These are phyloP conservation scores for Mimachlamys varia DNA, from an alignment of 2,888 invertebrate species.

Conservation along the genomic window DNA sequence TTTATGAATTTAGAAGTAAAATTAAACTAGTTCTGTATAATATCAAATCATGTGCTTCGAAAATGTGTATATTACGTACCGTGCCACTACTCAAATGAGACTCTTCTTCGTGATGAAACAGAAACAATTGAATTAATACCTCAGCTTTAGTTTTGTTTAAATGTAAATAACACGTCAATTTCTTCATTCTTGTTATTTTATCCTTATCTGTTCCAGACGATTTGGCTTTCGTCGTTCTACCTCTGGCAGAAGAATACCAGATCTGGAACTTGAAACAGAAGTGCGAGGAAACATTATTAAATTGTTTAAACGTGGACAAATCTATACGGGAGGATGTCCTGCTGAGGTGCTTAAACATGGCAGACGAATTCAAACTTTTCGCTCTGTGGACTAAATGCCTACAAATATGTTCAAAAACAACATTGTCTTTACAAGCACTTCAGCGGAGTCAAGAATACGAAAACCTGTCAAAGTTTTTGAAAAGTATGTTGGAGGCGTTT, in stretches of 20 bases:
- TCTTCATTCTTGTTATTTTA: no score
- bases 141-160: no score
- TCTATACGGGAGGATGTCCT: slow-evolving; percentile 46
- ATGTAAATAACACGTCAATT: no score
- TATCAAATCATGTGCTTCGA: no score
- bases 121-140: no score
- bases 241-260: slow-evolving; percentile 51
- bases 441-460: slow-evolving; percentile 47
- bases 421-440: slow-evolving; percentile 39
- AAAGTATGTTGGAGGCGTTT: slow-evolving; percentile 52
- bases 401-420: slow-evolving; percentile 47
- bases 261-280: slow-evolving; percentile 53
- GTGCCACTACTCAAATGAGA: no score
- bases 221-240: slow-evolving; percentile 42
- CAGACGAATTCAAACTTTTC: slow-evolving; percentile 51
- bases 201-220: slow-evolving; percentile 42
- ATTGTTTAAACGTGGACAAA: slow-evolving; percentile 45
- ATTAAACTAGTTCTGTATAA: no score
- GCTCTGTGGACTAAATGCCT: slow-evolving; percentile 54
- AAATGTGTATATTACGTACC: no score
- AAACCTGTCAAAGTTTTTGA: slow-evolving; percentile 49
- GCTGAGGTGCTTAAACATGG: slow-evolving; percentile 45
- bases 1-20: no score
- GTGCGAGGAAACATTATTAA: slow-evolving; percentile 50
- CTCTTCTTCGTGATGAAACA: no score